These are phyloP conservation scores for Diuraphis noxia DNA, from an alignment of 1,140 invertebrate genomes.

Conservation along the genomic window DNA sequence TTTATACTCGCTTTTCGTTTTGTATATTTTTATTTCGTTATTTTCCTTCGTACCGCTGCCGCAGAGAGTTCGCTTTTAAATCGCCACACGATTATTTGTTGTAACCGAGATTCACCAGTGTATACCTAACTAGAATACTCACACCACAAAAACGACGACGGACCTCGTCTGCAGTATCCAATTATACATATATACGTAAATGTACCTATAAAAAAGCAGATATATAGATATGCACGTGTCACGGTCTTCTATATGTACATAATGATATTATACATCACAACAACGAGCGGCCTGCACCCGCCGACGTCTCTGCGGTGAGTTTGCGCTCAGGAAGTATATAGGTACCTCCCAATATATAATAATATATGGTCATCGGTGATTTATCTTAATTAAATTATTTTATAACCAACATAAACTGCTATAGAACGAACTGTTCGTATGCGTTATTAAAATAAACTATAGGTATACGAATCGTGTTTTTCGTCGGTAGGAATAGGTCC, in stretches of 20 bases:
- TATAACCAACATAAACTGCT: not conserved
- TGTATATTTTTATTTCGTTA: not conserved
- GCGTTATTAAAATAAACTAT: too few relatives aligned
- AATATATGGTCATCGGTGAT: not conserved
- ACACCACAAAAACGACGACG: not conserved
- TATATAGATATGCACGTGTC: not conserved
- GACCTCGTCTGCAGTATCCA: not conserved
- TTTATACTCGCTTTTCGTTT: not conserved
- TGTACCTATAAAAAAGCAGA: not conserved
- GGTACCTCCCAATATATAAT: not conserved
- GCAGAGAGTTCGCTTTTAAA: not conserved
- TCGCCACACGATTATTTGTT: slow-evolving; percentile 43
- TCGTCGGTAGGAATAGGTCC: not conserved
- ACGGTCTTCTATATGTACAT: not conserved
- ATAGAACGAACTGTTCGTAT: not conserved
- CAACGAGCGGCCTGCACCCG: not conserved
- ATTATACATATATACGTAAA: not conserved
- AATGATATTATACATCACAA: not conserved
- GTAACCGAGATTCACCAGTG: not conserved
- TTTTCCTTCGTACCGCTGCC: not conserved
- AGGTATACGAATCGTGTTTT: not conserved
- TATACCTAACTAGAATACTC: too few relatives aligned
- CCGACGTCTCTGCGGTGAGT: not conserved
- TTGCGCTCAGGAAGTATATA: not conserved
- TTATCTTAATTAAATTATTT: slow-evolving; percentile 47